A percentile compares a stretch with the other conserved stretches of the same genome.
Conservation (phyloP, 1,140 invertebrate species). For the Pseudomyrmex dendroicus region DNA sequence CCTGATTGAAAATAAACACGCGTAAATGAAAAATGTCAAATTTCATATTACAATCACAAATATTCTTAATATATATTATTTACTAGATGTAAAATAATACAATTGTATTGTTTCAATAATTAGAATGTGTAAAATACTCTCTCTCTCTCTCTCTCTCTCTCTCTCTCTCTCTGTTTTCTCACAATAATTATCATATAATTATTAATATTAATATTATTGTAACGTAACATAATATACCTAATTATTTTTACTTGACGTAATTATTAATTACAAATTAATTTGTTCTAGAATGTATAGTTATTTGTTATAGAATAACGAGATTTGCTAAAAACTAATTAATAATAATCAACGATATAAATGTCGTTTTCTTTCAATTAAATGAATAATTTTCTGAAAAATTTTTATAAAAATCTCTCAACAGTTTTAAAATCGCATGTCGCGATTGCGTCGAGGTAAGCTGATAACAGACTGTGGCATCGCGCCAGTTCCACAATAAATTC, state of each 20-base stretch:
- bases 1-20: background rate
- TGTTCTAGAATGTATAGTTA: too few relatives aligned
- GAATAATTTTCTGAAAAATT: too few relatives aligned
- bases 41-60: background rate
- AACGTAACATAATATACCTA: constrained; percentile 1
- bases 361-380: too few relatives aligned
- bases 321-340: too few relatives aligned
- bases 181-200: constrained; percentile 8
- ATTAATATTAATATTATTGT: constrained; percentile 29
- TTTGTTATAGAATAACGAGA: too few relatives aligned
- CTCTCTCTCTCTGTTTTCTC: too few relatives aligned
- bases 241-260: constrained; percentile 27
- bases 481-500: constrained; percentile 41
- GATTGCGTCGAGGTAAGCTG: background rate
- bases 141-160: too few relatives aligned
- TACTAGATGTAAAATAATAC: constrained; percentile 14
- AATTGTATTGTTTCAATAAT: constrained; percentile 36
- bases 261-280: constrained; percentile 35
- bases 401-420: too few relatives aligned
- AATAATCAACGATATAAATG: too few relatives aligned
- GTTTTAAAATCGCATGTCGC: too few relatives aligned
- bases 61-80: background rate
- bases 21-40: background rate
- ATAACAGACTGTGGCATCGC: background rate
- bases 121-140: background rate